Percentiles rank a stretch among this genome's conserved stretches.
phyloP scores from a whole-genome alignment of 2,113 vertebrate species.

The Uropsilus gracilis region DNA sequence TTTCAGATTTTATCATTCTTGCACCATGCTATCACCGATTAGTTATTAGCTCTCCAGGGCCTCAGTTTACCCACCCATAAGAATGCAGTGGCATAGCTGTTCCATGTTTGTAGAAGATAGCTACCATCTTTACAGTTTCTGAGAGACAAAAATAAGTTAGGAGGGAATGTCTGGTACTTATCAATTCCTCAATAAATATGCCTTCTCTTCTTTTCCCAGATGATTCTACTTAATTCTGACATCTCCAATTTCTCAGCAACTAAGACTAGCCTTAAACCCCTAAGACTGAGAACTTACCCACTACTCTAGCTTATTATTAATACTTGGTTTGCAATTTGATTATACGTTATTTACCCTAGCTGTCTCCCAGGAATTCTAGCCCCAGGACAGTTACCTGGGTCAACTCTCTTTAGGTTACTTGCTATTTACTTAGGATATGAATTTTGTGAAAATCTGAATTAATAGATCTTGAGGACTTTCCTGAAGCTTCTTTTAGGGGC shows the following conservation, averaged over 20 bases:
- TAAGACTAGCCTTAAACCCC: neutral
- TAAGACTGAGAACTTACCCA: neutral
- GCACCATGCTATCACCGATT: neutral
- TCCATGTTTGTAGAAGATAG: neutral
- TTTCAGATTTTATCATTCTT: neutral
- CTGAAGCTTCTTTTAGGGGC: neutral
- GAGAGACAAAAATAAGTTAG: neutral
- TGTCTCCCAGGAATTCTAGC: neutral
- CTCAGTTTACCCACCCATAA: neutral
- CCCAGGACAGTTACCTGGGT: neutral
- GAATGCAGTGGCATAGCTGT: neutral
- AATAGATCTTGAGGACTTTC: neutral
- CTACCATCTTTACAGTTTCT: neutral
- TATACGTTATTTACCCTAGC: neutral
- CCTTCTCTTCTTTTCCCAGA: neutral
- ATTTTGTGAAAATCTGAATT: neutral
- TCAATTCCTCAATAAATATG: neutral
- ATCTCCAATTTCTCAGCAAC: neutral
- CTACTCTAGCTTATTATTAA: neutral
- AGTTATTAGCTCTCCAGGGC: neutral
- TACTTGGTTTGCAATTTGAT: neutral
- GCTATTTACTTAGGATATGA: neutral
- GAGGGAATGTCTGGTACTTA: neutral
- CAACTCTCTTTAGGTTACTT: neutral
- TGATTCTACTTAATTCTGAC: neutral